These are phyloP conservation scores for Pyralis farinalis DNA, from an alignment of 2,888 invertebrate genomes.

Conservation along the genomic window DNA sequence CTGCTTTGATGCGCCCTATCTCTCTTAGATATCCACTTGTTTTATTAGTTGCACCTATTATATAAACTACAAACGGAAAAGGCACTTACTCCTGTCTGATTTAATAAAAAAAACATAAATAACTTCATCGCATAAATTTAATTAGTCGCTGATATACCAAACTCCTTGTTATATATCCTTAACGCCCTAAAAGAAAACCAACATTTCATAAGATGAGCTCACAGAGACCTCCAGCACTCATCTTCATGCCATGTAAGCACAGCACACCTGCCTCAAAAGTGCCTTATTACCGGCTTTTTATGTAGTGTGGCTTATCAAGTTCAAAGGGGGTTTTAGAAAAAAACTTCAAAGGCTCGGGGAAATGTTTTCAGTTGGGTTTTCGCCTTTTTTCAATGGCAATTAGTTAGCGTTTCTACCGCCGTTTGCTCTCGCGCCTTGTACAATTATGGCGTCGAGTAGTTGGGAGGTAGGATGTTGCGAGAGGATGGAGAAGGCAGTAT, in stretches of 20 bases:
- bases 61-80: no score
- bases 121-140: constrained; percentile 18
- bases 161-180: constrained; percentile 11
- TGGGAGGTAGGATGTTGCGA: constrained; percentile 12
- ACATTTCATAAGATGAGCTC: constrained; percentile 28
- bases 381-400: constrained; percentile 83
- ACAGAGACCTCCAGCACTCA: constrained; percentile 52
- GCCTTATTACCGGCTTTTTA: constrained; percentile 68
- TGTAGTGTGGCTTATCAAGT: constrained; percentile 74
- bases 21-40: no score
- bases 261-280: constrained; percentile 71
- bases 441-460: constrained; percentile 67
- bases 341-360: constrained; percentile 70
- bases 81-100: no score
- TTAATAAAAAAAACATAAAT: constrained; percentile 2
- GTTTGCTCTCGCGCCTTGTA: constrained; percentile 67
- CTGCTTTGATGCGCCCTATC: no score
- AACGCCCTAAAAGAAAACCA: constrained; percentile 46
- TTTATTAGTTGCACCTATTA: no score
- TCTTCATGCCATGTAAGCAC: constrained; percentile 44
- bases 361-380: constrained; percentile 77
- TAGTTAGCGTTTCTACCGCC: constrained; percentile 71
- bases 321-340: constrained; percentile 56
- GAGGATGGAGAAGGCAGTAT: constrained; percentile 30
- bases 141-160: constrained; percentile 31